A percentile compares a stretch with the other conserved stretches of the same genome.
phyloP scores from a whole-genome alignment of 2,888 invertebrate genomes.

The Nasonovia ribisnigri region DNA sequence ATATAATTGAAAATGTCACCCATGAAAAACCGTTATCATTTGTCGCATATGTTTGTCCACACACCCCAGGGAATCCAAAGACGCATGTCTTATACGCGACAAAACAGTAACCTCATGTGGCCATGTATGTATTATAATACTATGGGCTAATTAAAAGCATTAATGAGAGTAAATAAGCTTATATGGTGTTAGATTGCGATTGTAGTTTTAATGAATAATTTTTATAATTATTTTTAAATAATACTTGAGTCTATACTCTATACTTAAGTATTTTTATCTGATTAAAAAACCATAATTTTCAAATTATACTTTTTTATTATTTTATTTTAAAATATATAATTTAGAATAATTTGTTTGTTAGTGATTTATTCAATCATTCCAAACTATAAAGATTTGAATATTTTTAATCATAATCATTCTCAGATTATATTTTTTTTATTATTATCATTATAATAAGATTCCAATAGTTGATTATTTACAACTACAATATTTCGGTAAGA shows the following conservation, averaged over 20 bases:
- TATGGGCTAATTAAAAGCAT: not conserved
- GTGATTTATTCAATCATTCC: not conserved
- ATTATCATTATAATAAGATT: not conserved
- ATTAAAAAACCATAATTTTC: not conserved
- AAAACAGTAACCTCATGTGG: not conserved
- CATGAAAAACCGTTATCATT: conserved; percentile 53
- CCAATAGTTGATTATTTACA: not conserved
- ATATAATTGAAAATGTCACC: conserved; percentile 60
- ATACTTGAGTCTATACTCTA: too few relatives aligned
- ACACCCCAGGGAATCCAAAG: not conserved
- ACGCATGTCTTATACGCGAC: not conserved
- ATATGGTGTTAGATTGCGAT: not conserved
- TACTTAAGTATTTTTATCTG: too few relatives aligned
- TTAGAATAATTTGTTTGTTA: not conserved
- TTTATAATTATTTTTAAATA: not conserved
- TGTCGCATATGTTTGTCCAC: conserved; percentile 22
- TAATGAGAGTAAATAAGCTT: not conserved
- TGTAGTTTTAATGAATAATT: not conserved
- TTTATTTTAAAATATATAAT: not conserved
- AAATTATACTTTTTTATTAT: not conserved
- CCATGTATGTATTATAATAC: not conserved
- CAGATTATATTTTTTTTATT: not conserved
- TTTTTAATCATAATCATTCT: not conserved
- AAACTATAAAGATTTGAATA: not conserved
- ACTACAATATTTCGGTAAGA: not conserved